phyloP scores from a whole-genome alignment of 64 coral and sea anemone genomes.

The Hydrozoanthus tunicans region DNA sequence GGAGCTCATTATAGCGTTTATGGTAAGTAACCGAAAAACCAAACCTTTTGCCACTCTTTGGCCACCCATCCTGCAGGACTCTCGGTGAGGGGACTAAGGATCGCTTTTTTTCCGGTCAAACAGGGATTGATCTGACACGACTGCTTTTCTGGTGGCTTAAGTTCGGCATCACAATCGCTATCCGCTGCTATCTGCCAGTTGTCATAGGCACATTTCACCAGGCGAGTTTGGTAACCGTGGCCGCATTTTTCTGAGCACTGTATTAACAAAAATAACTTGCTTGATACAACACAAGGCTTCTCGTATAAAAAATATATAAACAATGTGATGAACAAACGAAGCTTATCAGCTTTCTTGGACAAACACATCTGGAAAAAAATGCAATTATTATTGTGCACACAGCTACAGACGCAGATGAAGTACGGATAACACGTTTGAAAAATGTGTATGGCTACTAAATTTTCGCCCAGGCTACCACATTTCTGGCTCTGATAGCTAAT shows the following conservation, averaged over 20 bases:
- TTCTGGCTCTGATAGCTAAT: no score
- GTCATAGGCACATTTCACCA: slow-evolving; percentile 55
- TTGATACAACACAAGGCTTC: neutral
- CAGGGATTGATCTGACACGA: slow-evolving; percentile 41
- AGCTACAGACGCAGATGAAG: no score
- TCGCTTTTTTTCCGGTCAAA: neutral
- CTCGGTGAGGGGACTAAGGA: neutral
- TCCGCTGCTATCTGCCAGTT: slow-evolving; percentile 51
- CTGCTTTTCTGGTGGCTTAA: slow-evolving; percentile 21
- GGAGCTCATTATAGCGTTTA: no score
- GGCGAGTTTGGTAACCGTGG: slow-evolving; percentile 22
- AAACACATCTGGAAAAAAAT: no score
- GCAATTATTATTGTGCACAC: no score
- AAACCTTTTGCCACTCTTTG: slow-evolving; percentile 48
- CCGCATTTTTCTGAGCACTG: slow-evolving; percentile 48
- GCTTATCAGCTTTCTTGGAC: no score
- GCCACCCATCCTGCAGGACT: slow-evolving; percentile 6
- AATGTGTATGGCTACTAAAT: no score
- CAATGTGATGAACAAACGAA: no score
- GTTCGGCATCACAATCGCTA: neutral
- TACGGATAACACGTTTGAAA: no score
- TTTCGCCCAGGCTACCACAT: no score
- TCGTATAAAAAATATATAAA: no score
- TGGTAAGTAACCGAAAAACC: neutral
- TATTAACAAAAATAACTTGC: neutral